A percentile compares a stretch with the other conserved stretches of the same genome.
These are phyloP conservation scores for Platysteira castanea DNA, from an alignment of 2,113 vertebrate species.

Conservation along the genomic window DNA sequence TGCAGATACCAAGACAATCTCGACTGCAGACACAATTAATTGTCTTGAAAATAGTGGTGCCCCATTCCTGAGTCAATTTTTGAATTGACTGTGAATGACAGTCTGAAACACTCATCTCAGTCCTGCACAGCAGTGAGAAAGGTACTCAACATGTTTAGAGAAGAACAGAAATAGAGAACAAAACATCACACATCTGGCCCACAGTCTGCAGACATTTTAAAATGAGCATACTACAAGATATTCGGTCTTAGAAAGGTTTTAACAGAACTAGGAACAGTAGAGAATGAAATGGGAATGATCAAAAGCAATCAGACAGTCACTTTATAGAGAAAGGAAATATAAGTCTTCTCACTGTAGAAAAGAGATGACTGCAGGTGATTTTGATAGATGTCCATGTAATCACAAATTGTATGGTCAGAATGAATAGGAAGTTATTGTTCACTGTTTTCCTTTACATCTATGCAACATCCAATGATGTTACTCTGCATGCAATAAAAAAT, in stretches of 20 bases:
- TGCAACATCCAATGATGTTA: not conserved
- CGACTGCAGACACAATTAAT: not conserved
- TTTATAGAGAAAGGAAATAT: not conserved
- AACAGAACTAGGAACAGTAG: not conserved
- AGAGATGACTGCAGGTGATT: not conserved
- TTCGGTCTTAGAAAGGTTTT: not conserved
- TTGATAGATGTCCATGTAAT: not conserved
- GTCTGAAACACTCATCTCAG: accelerated
- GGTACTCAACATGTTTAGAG: not conserved
- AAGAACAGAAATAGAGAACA: not conserved
- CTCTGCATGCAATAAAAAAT: not conserved
- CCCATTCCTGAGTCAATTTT: not conserved
- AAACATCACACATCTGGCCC: not conserved
- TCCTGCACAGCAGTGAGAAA: not conserved
- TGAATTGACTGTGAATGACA: not conserved
- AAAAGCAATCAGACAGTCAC: not conserved
- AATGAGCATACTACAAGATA: not conserved
- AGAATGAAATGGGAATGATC: not conserved
- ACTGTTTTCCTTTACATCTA: not conserved
- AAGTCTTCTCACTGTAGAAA: not conserved
- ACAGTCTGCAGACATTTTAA: not conserved
- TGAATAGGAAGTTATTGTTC: not conserved
- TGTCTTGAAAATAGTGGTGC: not conserved
- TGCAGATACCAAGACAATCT: not conserved
- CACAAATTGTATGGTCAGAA: not conserved